Evolutionary conservation across 92 coral and sea anemone species (phyloP).

Genomic region (Zoanthus solanderi): DNA sequence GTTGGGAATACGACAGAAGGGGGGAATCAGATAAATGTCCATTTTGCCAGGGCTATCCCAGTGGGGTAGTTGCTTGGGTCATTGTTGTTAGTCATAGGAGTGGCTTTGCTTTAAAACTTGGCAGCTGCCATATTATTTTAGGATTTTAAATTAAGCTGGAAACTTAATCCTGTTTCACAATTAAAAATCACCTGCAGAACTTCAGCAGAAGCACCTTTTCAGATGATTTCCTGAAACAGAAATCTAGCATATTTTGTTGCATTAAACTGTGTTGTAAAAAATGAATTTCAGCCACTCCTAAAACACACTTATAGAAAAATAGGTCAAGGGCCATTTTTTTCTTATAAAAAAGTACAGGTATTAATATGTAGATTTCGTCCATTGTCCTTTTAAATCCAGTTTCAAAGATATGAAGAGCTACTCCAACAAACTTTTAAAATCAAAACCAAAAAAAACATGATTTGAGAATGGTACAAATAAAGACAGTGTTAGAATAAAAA

Average conservation of each 20-base stretch:
- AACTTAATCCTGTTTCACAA: slow-evolving; percentile 32
- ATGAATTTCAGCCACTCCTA: background rate
- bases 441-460: background rate
- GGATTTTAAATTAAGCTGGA: background rate
- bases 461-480: background rate
- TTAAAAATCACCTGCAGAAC: slow-evolving; percentile 19
- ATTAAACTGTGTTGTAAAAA: background rate
- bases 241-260: background rate
- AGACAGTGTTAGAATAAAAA: background rate
- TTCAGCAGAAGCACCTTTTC: slow-evolving; percentile 1
- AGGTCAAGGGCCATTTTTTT: background rate
- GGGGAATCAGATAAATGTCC: too few species aligned
- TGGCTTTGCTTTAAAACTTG: background rate
- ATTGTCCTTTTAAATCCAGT: background rate
- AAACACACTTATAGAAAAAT: background rate
- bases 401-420: background rate
- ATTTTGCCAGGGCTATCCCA: too few species aligned
- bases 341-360: background rate
- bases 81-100: background rate
- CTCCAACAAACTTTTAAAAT: background rate
- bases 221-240: background rate
- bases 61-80: background rate
- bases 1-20: too few species aligned
- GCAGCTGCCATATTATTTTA: background rate
- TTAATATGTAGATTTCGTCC: background rate